Conservation (phyloP, 2,797 vertebrate genomes). For the Melanogrammus aeglefinus region DNA sequence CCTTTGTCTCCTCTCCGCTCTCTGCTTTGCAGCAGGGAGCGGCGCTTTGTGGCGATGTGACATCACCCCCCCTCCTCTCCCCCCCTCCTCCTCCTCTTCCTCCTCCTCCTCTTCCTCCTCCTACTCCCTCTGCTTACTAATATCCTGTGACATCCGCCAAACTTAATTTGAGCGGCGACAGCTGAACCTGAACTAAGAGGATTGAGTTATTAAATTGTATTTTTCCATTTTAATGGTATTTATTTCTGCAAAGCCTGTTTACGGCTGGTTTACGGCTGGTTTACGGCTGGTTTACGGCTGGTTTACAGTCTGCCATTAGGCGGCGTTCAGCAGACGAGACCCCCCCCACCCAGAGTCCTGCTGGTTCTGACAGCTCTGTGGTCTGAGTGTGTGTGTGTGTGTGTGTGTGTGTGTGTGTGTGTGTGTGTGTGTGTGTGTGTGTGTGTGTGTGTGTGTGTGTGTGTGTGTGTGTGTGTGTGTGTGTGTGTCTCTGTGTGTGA, state of each 20-base stretch:
- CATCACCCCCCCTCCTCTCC: slow-evolving; percentile 29
- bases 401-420: slow-evolving; percentile 35
- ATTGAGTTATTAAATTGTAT: slow-evolving; percentile 79
- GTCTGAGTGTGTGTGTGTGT: slow-evolving; percentile 53
- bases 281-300: too few species aligned
- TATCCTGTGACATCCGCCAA: slow-evolving; percentile 79
- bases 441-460: slow-evolving; percentile 37
- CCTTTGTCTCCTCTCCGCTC: too few species aligned
- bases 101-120: not conserved
- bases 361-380: slow-evolving; percentile 77
- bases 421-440: slow-evolving; percentile 21
- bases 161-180: slow-evolving; percentile 78
- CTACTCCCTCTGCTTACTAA: slow-evolving; percentile 61
- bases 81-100: not conserved
- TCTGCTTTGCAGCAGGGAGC: not conserved
- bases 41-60: slow-evolving; percentile 19
- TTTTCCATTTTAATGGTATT: slow-evolving; percentile 79
- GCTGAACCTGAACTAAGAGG: slow-evolving; percentile 81
- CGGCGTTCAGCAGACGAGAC: slow-evolving; percentile 47
- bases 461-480: slow-evolving; percentile 26
- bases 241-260: slow-evolving; percentile 80
- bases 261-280: slow-evolving; percentile 63
- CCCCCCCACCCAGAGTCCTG: slow-evolving; percentile 67
- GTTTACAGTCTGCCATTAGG: slow-evolving; percentile 57
- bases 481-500: slow-evolving; percentile 39